These are phyloP conservation scores for rabbit (Oryctolagus cuniculus) DNA, from an alignment of 2,113 vertebrate species.

Conservation along the genomic window DNA sequence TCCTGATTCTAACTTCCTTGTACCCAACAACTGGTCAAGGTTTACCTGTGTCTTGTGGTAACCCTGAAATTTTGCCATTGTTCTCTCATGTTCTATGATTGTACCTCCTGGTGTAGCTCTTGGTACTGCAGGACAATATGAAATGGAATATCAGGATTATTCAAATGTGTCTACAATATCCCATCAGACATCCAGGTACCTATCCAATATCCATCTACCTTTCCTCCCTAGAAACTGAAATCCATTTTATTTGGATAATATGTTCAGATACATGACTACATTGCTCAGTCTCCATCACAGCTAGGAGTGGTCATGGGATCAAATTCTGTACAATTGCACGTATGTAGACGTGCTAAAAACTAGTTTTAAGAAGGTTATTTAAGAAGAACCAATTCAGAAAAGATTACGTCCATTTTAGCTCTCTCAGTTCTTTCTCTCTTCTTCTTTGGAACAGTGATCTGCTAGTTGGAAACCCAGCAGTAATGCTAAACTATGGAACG, in stretches of 20 bases:
- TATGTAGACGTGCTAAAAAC: not conserved
- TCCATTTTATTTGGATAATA: not conserved
- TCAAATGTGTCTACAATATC: not conserved
- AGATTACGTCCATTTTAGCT: not conserved
- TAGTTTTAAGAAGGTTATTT: not conserved
- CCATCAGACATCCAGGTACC: not conserved
- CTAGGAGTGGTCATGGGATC: not conserved
- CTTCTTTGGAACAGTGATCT: not conserved
- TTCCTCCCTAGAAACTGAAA: not conserved
- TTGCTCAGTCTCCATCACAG: not conserved
- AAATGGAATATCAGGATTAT: not conserved
- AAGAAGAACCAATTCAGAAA: not conserved
- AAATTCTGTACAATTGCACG: not conserved
- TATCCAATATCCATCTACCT: not conserved
- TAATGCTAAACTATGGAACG: not conserved
- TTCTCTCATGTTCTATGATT: not conserved
- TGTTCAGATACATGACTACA: not conserved
- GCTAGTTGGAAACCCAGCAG: not conserved
- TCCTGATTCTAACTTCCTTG: not conserved
- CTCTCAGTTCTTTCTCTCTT: not conserved
- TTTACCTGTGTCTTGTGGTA: not conserved
- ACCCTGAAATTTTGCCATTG: not conserved
- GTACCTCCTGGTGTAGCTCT: not conserved
- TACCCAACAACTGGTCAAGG: not conserved
- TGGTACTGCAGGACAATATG: not conserved